Conservation (phyloP, 2,113 vertebrate genomes). For the Ciconia stormi region DNA sequence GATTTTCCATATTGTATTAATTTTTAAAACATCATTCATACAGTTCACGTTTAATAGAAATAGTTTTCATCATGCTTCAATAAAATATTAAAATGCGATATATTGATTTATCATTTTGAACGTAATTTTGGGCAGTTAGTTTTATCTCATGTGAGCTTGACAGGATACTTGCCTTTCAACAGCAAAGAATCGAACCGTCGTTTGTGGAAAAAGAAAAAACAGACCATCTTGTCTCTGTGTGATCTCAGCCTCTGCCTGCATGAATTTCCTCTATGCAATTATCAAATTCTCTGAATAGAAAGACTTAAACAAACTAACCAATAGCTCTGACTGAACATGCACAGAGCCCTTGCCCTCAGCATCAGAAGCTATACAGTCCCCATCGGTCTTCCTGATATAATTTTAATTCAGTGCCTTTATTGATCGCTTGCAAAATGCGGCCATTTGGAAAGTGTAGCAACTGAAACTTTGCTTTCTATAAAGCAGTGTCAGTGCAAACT, state of each 20-base stretch:
- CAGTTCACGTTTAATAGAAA: neutral
- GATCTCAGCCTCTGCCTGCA: neutral
- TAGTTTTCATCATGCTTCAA: neutral
- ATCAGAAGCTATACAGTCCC: neutral
- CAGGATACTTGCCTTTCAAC: neutral
- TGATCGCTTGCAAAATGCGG: neutral
- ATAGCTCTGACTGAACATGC: neutral
- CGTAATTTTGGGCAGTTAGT: neutral
- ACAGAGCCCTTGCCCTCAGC: neutral
- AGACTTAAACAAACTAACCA: neutral
- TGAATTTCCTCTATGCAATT: neutral
- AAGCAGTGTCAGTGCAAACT: neutral
- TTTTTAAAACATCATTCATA: neutral
- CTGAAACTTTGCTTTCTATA: neutral
- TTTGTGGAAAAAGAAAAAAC: neutral
- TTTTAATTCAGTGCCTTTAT: neutral
- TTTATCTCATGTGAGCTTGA: neutral
- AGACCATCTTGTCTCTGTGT: neutral
- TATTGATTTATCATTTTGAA: neutral
- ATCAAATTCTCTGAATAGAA: neutral
- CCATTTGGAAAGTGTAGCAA: neutral
- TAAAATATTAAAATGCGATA: neutral
- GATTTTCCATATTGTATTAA: neutral
- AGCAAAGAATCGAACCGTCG: neutral
- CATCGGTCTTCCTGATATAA: neutral